Conservation (phyloP, 2,888 invertebrate species). For the Cryptus armator region DNA sequence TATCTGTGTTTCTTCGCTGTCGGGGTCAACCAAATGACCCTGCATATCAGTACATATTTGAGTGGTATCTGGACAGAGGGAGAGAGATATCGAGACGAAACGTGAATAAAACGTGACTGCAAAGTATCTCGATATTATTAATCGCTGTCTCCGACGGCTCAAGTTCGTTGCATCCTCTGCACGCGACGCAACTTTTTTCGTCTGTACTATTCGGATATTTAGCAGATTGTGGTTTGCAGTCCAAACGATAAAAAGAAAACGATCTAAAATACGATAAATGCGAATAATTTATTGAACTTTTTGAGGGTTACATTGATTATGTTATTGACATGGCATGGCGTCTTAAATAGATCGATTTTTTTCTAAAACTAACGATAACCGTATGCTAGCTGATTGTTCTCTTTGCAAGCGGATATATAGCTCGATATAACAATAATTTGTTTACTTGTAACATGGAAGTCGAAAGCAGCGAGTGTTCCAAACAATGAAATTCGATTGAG, state of each 20-base stretch:
- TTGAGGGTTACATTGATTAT: not conserved
- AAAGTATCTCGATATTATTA: constrained; percentile 71
- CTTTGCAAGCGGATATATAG: not conserved
- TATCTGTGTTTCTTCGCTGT: constrained; percentile 82
- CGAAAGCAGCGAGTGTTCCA: not conserved
- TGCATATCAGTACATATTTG: constrained; percentile 81
- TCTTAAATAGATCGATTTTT: not conserved
- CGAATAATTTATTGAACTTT: not conserved
- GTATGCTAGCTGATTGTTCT: not conserved
- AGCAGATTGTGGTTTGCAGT: not conserved
- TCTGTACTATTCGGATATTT: not conserved
- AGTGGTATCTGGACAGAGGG: constrained; percentile 69
- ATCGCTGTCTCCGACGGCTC: constrained; percentile 4
- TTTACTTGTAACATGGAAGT: not conserved
- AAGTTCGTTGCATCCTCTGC: not conserved
- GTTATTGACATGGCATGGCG: not conserved
- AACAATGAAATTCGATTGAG: constrained; percentile 7
- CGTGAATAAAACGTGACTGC: constrained; percentile 84
- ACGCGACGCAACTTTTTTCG: not conserved
- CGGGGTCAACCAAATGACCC: constrained; percentile 82
- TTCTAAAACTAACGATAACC: not conserved
- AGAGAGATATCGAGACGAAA: constrained; percentile 75
- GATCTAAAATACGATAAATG: not conserved
- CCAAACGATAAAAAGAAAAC: constrained; percentile 16
- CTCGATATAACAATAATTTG: not conserved